Conservation (phyloP, 2,888 invertebrate species). For the Phaedon cochleariae region DNA sequence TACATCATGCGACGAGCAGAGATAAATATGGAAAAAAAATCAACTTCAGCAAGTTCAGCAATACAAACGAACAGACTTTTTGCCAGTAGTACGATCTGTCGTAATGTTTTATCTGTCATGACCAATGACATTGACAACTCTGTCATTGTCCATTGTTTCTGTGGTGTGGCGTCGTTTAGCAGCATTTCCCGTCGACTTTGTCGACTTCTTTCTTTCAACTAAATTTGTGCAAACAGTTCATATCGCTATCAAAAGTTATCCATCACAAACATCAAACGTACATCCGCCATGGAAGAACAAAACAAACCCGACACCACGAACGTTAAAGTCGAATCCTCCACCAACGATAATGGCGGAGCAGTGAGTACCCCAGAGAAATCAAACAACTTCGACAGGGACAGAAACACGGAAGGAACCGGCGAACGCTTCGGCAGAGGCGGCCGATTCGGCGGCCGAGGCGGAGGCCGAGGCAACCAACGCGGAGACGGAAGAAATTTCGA, state of each 20-base stretch:
- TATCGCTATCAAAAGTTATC: background rate
- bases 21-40: too few relatives aligned
- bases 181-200: background rate
- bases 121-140: too few relatives aligned
- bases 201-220: background rate
- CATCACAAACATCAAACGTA: background rate
- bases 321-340: conserved; percentile 15
- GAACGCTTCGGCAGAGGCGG: conserved; percentile 14
- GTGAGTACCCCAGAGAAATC: background rate
- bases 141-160: background rate
- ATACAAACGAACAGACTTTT: too few relatives aligned
- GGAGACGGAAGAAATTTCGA: conserved; percentile 13
- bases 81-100: too few relatives aligned
- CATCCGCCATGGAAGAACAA: conserved; percentile 10
- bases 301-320: background rate
- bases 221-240: background rate
- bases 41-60: too few relatives aligned
- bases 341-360: conserved; percentile 1
- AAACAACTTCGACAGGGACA: conserved; percentile 4
- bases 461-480: background rate
- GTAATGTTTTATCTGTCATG: too few relatives aligned
- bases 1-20: too few relatives aligned
- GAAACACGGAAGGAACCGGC: background rate
- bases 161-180: background rate
- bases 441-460: conserved; percentile 13